Percentiles rank a stretch among this genome's conserved stretches.
phyloP scores from a whole-genome alignment of 2,888 invertebrate genomes.

The Drosophila ustulata region DNA sequence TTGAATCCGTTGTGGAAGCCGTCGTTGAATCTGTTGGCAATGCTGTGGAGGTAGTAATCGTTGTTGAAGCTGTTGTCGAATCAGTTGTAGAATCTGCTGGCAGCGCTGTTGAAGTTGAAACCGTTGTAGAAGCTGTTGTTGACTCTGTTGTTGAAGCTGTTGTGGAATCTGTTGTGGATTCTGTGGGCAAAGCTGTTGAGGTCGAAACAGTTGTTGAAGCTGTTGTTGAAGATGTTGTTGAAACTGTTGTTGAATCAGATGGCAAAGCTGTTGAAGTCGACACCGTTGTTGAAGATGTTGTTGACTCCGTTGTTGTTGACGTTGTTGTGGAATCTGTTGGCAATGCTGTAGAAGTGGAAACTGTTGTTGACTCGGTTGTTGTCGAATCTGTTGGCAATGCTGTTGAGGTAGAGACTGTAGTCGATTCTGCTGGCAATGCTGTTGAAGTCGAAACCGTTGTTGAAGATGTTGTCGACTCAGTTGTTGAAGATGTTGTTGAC shows the following conservation, averaged over 20 bases:
- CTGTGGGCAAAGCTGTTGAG: constrained; percentile 6
- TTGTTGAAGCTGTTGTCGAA: neutral
- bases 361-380: neutral
- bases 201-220: neutral
- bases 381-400: neutral
- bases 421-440: neutral
- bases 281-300: constrained; percentile 2
- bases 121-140: constrained; percentile 1
- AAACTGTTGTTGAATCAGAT: neutral
- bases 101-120: constrained; percentile 5
- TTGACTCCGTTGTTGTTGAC: neutral
- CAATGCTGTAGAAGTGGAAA: neutral
- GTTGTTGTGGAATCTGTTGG: neutral
- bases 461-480: constrained; percentile 1
- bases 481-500: neutral
- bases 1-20: neutral
- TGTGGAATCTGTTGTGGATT: neutral
- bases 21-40: neutral
- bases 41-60: neutral
- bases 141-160: neutral
- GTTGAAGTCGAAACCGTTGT: constrained; percentile 2
- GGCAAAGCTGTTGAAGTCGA: constrained; percentile 8
- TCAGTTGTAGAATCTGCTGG: neutral
- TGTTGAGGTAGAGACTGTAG: neutral
- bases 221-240: neutral